Base-by-base conservation (phyloP, 2,888 invertebrate genomes). In the Melinaea menophilus region DNA sequence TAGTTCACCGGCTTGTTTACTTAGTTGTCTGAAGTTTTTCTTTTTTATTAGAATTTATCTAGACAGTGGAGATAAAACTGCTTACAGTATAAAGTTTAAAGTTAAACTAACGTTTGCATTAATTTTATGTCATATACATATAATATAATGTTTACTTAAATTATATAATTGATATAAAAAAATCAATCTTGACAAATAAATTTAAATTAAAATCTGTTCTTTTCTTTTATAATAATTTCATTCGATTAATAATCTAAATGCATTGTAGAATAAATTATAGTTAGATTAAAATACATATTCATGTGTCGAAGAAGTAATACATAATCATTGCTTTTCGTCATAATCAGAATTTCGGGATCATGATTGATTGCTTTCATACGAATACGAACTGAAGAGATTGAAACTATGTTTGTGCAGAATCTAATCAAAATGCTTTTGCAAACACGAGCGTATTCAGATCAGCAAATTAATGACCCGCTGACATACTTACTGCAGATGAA, bases 361-460 rank as follows among this genome's bases (percentile, higher is more conserved):
- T 51, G 51, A 51, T 51, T 51, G 51, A 51, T 51, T 51, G 51
- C 51, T 51, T 51, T 51, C 51, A 51, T 51, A 51, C 51, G 51
- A 51, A 48, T 48, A 48, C 48, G n/a, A 48, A 51, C 2, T 51
- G 51, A 31, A 51, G 51, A 51, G 51, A 51, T 51, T 22, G 51
- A 51, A 51, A 51, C 51, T 51, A 51, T 51, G 51, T 51, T 51
- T 51, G 51, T 51, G 51, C 31, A 51, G 51, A 51, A 51, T 51
- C 51, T 51, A 51, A 51, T 51, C 51, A 31, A 22, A 51, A 51
- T 51, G 51, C 51, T 51, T 51, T 51, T 51, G 51, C 51, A 22
- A 51, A 51, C 51, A 31, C 51, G 51, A 31, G 31, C 51, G 31
- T 51, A 51, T 51, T 51, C 51, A 51, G 51, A 51, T 51, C 51